Base-by-base conservation (phyloP, 1,140 invertebrate genomes). In the Triops cancriformis region DNA sequence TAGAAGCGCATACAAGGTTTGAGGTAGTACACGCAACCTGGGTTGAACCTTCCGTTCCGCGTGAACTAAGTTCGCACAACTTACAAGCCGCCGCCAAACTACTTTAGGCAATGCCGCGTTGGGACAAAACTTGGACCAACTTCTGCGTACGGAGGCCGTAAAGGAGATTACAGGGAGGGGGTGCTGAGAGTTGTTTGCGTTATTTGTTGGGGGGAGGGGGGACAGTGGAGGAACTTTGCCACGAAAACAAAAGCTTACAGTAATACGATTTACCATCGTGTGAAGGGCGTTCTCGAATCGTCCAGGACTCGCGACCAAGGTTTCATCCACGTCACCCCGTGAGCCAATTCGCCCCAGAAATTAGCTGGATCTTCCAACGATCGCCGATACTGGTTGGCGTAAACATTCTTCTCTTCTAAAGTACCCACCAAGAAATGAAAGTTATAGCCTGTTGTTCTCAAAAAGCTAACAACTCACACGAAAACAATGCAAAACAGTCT, bases 281-380 rank as follows among this genome's bases (percentile, higher is more conserved):
- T 94, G 81, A 95, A 95, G 1, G 94, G 94, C 26, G 90, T 87
- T 81, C 93, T 90, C 14, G 88, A 89, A 81, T 94, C 90, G 81
- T 97, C 95, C 76, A 97, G 81, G 5, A 97, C 93, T 83, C 89
- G 90, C 4, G 89, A 85, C 92, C 93, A 97, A 0, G 91, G 90
- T 81, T 91, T 94, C 23, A 89, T 88, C 95, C 96, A 98, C 26
- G 90, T 88, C 0, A 97, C 82, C 3, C 89, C 79, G 41, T 85
- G 83, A 0, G 89, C 94, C 12, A 93, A 87, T 81, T 95, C 90
- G 6, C 87, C 88, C 95, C 95, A 98, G 85, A 96, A 97, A 64
- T 90, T 89, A 82, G 94, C 92, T 0, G 94, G 94, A 75, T 91
- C 86, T 73, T 91, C 87, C 14, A 96, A 83, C 0, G 94, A 94